Conservation (phyloP, 2,888 invertebrate species). For the Pterobdella sp. region DNA sequence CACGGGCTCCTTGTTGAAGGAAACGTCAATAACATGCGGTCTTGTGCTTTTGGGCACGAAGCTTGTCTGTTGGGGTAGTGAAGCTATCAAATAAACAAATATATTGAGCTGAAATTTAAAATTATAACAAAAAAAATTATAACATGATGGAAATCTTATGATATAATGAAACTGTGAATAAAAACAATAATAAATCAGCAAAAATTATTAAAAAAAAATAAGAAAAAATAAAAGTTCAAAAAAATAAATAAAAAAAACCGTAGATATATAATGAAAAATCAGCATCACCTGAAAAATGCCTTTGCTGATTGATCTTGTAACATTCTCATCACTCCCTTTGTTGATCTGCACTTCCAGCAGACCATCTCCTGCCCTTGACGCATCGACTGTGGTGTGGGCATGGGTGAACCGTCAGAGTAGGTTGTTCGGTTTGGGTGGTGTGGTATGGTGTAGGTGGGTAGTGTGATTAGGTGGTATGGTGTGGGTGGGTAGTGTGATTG, state of each 20-base stretch:
- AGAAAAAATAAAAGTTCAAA: background rate
- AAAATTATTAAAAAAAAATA: background rate
- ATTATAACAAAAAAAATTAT: too few relatives aligned
- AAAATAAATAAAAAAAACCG: background rate
- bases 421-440: background rate
- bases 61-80: slow-evolving; percentile 56
- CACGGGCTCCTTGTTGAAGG: slow-evolving; percentile 56
- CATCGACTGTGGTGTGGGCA: slow-evolving; percentile 29
- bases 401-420: background rate
- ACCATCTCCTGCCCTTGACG: slow-evolving; percentile 33
- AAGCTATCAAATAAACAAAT: too few relatives aligned
- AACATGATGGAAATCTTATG: too few relatives aligned
- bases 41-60: slow-evolving; percentile 82
- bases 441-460: background rate
- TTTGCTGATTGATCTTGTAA: slow-evolving; percentile 28
- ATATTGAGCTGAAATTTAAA: too few relatives aligned
- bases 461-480: background rate
- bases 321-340: slow-evolving; percentile 27
- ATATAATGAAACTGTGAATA: background rate
- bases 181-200: background rate
- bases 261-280: background rate
- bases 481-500: background rate
- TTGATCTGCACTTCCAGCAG: slow-evolving; percentile 33
- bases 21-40: slow-evolving; percentile 77
- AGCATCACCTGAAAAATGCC: slow-evolving; percentile 22